phyloP scores from a whole-genome alignment of 2,888 invertebrate genomes.

The Antheraea assamensis region DNA sequence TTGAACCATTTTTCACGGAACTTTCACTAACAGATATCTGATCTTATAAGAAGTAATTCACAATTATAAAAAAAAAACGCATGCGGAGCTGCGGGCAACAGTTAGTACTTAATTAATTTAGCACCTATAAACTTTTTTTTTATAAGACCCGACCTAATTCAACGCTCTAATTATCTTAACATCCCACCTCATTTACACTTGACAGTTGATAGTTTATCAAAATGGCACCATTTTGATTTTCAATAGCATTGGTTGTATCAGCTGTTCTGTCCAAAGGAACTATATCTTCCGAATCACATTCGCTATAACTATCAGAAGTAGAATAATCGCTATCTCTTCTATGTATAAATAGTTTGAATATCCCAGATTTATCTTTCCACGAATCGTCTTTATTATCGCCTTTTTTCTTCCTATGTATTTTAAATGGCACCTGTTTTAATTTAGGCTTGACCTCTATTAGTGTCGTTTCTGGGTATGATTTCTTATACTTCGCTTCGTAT shows the following conservation, averaged over 20 bases:
- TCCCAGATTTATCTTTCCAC: conserved; percentile 66
- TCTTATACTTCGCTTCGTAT: conserved; percentile 62
- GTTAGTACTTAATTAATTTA: too few relatives aligned
- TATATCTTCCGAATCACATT: conserved; percentile 64
- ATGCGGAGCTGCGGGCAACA: too few relatives aligned
- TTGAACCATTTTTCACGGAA: too few relatives aligned
- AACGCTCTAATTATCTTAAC: background rate
- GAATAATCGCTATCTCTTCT: conserved; percentile 67
- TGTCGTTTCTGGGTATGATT: conserved; percentile 44
- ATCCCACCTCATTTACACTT: background rate
- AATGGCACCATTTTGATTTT: conserved; percentile 43
- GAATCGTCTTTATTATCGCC: conserved; percentile 59
- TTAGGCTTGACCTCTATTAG: conserved; percentile 49
- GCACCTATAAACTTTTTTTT: too few relatives aligned
- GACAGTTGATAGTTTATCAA: conserved; percentile 19
- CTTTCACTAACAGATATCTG: too few relatives aligned
- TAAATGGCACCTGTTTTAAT: conserved; percentile 74
- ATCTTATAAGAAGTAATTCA: too few relatives aligned
- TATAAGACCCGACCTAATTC: too few relatives aligned
- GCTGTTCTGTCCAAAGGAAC: conserved; percentile 33
- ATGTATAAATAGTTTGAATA: conserved; percentile 67
- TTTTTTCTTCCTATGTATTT: conserved; percentile 66
- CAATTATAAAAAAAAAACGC: too few relatives aligned
- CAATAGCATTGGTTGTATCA: conserved; percentile 39
- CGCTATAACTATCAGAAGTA: conserved; percentile 75